phyloP scores from a whole-genome alignment of 2,888 invertebrate genomes.

The Pegoplata infirma region DNA sequence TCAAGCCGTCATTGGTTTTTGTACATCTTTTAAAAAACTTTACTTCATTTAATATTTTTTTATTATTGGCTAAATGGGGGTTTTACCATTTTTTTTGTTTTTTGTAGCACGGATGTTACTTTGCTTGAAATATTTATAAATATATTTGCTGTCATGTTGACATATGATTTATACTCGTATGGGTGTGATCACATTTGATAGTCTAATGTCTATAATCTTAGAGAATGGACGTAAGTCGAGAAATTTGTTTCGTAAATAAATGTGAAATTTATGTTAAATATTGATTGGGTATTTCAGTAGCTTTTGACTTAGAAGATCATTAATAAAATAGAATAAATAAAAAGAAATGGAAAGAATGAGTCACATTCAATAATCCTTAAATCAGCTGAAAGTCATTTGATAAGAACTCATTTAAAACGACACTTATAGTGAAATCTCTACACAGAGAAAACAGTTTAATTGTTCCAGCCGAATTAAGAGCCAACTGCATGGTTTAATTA shows the following conservation, averaged over 20 bases:
- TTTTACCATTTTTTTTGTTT: slow-evolving; percentile 42
- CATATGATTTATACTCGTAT: slow-evolving; percentile 60
- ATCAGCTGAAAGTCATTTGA: no score
- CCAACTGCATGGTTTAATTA: no score
- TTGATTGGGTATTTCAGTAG: slow-evolving; percentile 40
- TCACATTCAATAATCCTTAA: no score
- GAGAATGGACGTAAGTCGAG: slow-evolving; percentile 33
- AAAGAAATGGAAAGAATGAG: no score
- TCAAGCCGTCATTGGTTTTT: slow-evolving; percentile 60
- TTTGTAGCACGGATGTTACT: neutral
- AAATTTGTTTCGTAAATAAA: slow-evolving; percentile 45
- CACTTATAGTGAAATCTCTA: no score
- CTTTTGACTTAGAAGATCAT: no score
- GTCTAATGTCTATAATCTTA: slow-evolving; percentile 47
- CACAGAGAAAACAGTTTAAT: no score
- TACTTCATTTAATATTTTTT: slow-evolving; percentile 14
- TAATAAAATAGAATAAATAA: no score
- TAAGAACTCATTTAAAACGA: no score
- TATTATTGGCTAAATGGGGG: slow-evolving; percentile 52
- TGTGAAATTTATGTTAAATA: slow-evolving; percentile 53
- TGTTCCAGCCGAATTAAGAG: no score
- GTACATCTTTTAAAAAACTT: slow-evolving; percentile 14
- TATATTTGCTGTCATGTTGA: slow-evolving; percentile 55
- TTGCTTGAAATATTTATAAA: slow-evolving; percentile 52
- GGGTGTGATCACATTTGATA: slow-evolving; percentile 58